Conservation (phyloP, 2,888 invertebrate species). For the Xylota segnis region DNA sequence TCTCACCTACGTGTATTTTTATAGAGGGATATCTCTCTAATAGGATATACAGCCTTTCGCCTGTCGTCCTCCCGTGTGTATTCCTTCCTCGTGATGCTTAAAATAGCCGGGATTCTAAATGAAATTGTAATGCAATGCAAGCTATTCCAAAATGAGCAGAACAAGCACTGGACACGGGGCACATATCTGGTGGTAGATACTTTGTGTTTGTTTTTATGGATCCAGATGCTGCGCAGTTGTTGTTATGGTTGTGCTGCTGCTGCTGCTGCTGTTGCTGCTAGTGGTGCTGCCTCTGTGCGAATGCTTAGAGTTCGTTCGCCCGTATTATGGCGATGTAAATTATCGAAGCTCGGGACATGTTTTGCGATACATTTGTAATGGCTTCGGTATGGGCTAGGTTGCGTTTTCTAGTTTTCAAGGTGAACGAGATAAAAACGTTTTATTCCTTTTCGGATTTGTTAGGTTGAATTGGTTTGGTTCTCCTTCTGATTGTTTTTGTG, state of each 20-base stretch:
- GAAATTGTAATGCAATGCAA: slow-evolving; percentile 76
- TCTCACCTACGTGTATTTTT: slow-evolving; percentile 76
- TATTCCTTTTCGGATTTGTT: slow-evolving; percentile 49
- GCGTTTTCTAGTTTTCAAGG: slow-evolving; percentile 76
- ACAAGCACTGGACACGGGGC: slow-evolving; percentile 45
- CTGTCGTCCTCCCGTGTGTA: slow-evolving; percentile 43
- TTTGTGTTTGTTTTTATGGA: slow-evolving; percentile 72
- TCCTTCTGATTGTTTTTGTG: background rate
- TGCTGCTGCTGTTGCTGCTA: slow-evolving; percentile 12
- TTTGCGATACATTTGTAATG: slow-evolving; percentile 76
- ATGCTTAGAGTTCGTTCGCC: slow-evolving; percentile 69
- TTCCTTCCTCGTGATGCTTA: slow-evolving; percentile 60
- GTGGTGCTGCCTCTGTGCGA: slow-evolving; percentile 29
- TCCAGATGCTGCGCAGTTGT: slow-evolving; percentile 66
- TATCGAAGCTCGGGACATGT: slow-evolving; percentile 66
- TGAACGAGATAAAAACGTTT: slow-evolving; percentile 67
- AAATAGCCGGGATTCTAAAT: slow-evolving; percentile 73
- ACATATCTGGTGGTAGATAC: slow-evolving; percentile 54
- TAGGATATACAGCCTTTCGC: slow-evolving; percentile 53
- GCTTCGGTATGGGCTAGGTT: slow-evolving; percentile 62
- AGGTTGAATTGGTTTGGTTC: background rate
- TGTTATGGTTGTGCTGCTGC: slow-evolving; percentile 26
- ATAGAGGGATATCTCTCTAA: slow-evolving; percentile 69
- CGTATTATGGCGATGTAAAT: slow-evolving; percentile 68
- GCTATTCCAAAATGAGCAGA: slow-evolving; percentile 66